A percentile compares a stretch with the other conserved stretches of the same genome.
Conservation (phyloP, 1,140 invertebrate species). For the Aethina tumida region DNA sequence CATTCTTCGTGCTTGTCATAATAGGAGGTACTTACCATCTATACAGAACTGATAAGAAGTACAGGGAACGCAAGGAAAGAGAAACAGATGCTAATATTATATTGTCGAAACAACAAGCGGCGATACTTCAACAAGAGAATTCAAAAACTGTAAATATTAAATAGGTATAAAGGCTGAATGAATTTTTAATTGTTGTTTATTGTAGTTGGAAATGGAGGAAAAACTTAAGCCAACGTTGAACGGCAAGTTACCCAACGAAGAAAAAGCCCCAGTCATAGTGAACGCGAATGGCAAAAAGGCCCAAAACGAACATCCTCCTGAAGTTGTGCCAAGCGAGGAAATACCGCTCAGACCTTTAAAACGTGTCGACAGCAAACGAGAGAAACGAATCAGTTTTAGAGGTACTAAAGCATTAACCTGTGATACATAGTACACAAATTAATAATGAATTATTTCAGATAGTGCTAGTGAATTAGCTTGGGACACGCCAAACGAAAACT, state of each 20-base stretch:
- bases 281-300: not conserved
- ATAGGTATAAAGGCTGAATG: slow-evolving; percentile 21
- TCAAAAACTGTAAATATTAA: slow-evolving; percentile 17
- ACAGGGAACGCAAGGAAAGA: slow-evolving; percentile 54
- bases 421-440: not conserved
- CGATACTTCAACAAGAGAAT: slow-evolving; percentile 38
- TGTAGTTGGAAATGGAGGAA: not conserved
- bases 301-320: slow-evolving; percentile 8
- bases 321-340: slow-evolving; percentile 17
- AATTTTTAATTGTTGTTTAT: slow-evolving; percentile 13
- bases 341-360: slow-evolving; percentile 17
- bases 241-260: too few relatives aligned
- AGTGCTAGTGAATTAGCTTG: slow-evolving; percentile 37
- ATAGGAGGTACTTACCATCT: slow-evolving; percentile 53
- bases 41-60: slow-evolving; percentile 52
- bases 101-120: slow-evolving; percentile 53
- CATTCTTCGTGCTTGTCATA: slow-evolving; percentile 56
- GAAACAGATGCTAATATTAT: slow-evolving; percentile 59
- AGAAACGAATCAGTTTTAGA: slow-evolving; percentile 30
- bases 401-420: slow-evolving; percentile 20
- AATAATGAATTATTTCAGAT: slow-evolving; percentile 15
- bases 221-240: slow-evolving; percentile 1
- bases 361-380: slow-evolving; percentile 21
- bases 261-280: too few relatives aligned
- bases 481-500: slow-evolving; percentile 38